Conservation (phyloP, 1,140 invertebrate species). For the Drosophila tsacasi region DNA sequence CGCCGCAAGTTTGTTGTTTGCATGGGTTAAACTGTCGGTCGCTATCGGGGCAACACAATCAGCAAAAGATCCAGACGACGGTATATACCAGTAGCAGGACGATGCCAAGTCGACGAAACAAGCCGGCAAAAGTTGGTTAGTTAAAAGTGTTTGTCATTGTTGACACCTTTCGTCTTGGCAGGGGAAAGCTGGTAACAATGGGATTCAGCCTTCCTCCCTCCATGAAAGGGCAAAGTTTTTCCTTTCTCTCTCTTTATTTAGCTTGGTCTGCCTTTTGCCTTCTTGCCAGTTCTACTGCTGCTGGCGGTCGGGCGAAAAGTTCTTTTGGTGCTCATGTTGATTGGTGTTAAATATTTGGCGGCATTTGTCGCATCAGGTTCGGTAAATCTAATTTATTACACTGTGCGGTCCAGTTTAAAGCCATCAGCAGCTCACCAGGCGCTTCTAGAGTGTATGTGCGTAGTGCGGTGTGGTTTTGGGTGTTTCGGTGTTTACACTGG, state of each 20-base stretch:
- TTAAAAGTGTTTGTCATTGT: slow-evolving; percentile 83
- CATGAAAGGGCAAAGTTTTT: slow-evolving; percentile 69
- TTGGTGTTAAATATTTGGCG: slow-evolving; percentile 82
- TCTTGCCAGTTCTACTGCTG: slow-evolving; percentile 3
- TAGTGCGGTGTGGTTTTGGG: slow-evolving; percentile 35
- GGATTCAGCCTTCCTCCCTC: slow-evolving; percentile 15
- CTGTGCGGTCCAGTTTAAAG: slow-evolving; percentile 64
- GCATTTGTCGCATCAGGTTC: slow-evolving; percentile 62
- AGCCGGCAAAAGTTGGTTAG: slow-evolving; percentile 74
- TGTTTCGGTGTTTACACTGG: neutral
- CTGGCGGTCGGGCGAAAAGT: slow-evolving; percentile 12
- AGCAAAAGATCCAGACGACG: slow-evolving; percentile 26
- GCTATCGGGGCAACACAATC: slow-evolving; percentile 60
- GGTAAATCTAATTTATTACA: slow-evolving; percentile 80
- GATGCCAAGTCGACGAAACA: slow-evolving; percentile 39
- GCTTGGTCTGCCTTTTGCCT: slow-evolving; percentile 1
- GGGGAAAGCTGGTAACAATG: slow-evolving; percentile 53
- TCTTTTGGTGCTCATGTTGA: slow-evolving; percentile 59
- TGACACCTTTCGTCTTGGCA: slow-evolving; percentile 79
- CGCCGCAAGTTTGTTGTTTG: slow-evolving; percentile 52
- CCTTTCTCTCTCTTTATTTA: slow-evolving; percentile 41
- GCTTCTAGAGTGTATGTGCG: neutral
- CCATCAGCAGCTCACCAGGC: slow-evolving; percentile 32
- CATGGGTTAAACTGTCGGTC: slow-evolving; percentile 44
- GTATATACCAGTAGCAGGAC: slow-evolving; percentile 5